phyloP scores from a whole-genome alignment of 2,888 invertebrate species.

The Stegophylla sp. region DNA sequence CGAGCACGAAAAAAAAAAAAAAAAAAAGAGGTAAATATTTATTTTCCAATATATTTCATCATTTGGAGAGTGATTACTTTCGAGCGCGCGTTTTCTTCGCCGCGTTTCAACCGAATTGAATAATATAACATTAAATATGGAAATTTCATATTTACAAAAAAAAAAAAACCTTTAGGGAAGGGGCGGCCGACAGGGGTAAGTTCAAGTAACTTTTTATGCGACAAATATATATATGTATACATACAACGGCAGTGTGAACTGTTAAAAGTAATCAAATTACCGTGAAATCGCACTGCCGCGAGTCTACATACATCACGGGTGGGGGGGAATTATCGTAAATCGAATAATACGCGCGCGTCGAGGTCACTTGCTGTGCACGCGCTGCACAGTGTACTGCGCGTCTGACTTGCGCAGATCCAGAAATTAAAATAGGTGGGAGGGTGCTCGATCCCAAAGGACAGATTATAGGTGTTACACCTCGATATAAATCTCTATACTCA shows the following conservation, averaged over 20 bases:
- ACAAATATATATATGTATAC: background rate
- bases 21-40: background rate
- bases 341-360: no score
- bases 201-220: background rate
- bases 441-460: no score
- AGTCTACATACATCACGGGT: background rate
- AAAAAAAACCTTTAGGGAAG: no score
- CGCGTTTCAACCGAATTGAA: constrained; percentile 25
- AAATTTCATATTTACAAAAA: background rate
- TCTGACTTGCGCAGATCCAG: no score
- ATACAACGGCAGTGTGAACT: background rate
- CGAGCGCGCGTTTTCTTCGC: background rate
- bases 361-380: no score
- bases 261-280: constrained; percentile 10
- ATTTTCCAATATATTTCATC: constrained; percentile 36
- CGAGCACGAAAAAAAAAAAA: background rate
- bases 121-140: constrained; percentile 9
- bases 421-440: no score
- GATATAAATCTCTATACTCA: no score
- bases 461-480: no score
- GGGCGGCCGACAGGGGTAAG: background rate
- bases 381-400: no score
- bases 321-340: no score
- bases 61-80: constrained; percentile 32
- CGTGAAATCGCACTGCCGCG: background rate